A percentile compares a stretch with the other conserved stretches of the same genome.
phyloP scores from a whole-genome alignment of 2,113 vertebrate species.

The Eurystomus gularis region DNA sequence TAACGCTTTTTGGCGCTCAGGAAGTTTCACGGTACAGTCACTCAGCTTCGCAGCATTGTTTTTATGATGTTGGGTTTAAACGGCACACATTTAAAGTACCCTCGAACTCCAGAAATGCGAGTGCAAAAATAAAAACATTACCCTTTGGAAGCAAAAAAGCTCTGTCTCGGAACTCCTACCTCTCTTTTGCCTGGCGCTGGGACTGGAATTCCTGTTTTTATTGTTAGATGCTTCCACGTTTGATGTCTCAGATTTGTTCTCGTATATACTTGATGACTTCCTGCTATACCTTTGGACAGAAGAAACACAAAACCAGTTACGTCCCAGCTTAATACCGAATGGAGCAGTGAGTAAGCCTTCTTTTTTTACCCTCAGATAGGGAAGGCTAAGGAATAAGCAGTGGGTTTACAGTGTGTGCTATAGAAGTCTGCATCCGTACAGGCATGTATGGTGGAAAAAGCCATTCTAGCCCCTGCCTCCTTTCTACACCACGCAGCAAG shows the following conservation, averaged over 20 bases:
- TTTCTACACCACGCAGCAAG: neutral
- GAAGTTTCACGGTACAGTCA: neutral
- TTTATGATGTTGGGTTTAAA: neutral
- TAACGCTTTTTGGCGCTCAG: neutral
- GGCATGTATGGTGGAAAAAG: neutral
- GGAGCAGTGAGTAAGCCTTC: neutral
- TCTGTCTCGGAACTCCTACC: conserved; percentile 69
- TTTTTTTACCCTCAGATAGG: neutral
- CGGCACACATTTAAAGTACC: neutral
- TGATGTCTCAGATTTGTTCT: conserved; percentile 81
- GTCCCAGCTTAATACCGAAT: neutral
- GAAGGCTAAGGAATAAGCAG: neutral
- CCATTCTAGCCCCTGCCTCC: neutral
- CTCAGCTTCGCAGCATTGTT: neutral
- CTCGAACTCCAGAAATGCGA: neutral
- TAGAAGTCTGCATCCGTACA: neutral
- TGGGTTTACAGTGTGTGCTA: neutral
- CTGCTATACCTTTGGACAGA: conserved; percentile 76
- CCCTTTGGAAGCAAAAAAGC: neutral
- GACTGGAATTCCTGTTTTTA: conserved; percentile 79
- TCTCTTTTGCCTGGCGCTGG: conserved; percentile 83
- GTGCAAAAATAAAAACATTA: neutral
- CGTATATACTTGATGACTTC: conserved; percentile 78
- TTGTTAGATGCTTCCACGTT: conserved; percentile 82
- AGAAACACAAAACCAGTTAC: conserved; percentile 11